Evolutionary conservation across 2,797 vertebrate species (phyloP), one percentile per base, ranked within the genome.

Genomic region (Nasua narica): DNA sequence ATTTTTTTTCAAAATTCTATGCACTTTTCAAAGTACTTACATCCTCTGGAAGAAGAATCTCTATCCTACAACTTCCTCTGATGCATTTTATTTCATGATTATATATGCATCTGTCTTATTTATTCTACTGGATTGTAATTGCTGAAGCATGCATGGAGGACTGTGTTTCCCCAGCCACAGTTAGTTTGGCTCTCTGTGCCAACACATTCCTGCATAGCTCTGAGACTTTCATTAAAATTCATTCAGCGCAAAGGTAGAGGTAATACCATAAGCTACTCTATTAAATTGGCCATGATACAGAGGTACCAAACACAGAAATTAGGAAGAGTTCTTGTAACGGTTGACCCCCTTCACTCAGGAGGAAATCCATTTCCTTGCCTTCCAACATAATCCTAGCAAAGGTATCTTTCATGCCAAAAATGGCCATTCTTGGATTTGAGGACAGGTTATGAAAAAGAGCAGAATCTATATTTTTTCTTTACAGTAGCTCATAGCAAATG

Each of bases 71-170:
- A 16, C 18, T 25, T 82, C 19, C 12, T 67, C 25, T 48, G 23
- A 54, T 48, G 18, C 10, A 56, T 74, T 87, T 95, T 62, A 90
- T 91, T 90, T 79, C 21, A 43, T 46, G 58, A 18, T 83, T 86
- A 90, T 91, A 83, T 92, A 88, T 83, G 50, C 25, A 35, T 85
- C 43, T 87, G 27, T 84, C 82, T 87, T 89, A 83, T 72, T 95
- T 95, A 84, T 96, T 91, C 50, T 56, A n/a, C 19, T 50, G 69
- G 83, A 85, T 35, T 77, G 7, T 94, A 87, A 78, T 58, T 86
- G 81, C 48, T 32, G 58, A 78, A 82, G n/a, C 37, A 15, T 13
- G n/a, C 3, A 5, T 6, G n/a, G 43, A 81, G 3, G 32, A 46
- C 58, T 46, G 13, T 52, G 56, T 27, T 83, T 89, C 62, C 37